These are phyloP conservation scores for Malaclemys terrapin DNA, from an alignment of 2,113 vertebrate species.

Conservation along the genomic window DNA sequence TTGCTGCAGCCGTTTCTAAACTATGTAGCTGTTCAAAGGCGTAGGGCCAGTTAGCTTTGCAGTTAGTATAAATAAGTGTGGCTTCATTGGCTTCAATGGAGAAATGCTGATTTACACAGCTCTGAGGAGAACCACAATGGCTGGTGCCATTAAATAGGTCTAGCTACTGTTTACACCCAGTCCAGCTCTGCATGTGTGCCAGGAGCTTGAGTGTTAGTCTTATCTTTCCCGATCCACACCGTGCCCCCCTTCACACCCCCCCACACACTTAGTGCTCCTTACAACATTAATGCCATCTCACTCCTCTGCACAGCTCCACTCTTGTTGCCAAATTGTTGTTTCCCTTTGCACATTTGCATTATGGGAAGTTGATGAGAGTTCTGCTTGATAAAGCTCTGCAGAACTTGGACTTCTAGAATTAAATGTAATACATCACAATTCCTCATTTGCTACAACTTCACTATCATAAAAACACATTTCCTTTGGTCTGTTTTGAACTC, in stretches of 20 bases:
- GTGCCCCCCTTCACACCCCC: not conserved
- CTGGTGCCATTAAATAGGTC: not conserved
- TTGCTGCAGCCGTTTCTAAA: fast-evolving
- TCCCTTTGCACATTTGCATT: not conserved
- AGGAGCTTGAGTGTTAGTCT: too few species aligned
- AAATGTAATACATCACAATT: not conserved
- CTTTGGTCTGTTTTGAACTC: not conserved
- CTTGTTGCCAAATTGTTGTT: fast-evolving
- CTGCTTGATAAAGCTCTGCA: not conserved
- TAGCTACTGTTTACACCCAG: not conserved
- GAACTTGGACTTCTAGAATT: not conserved
- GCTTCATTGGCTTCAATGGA: not conserved
- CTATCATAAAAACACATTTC: not conserved
- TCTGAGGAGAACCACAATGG: not conserved
- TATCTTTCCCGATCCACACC: not conserved
- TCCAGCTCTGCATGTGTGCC: not conserved
- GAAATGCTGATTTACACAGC: not conserved
- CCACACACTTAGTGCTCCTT: not conserved
- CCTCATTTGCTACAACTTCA: not conserved
- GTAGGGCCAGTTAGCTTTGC: not conserved
- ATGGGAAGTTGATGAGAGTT: not conserved
- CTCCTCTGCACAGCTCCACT: not conserved
- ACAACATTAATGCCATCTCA: not conserved
- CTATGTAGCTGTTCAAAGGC: not conserved
- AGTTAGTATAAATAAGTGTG: not conserved